These are phyloP conservation scores for Lerista edwardsae DNA, from an alignment of 2,797 vertebrate genomes.

Conservation along the genomic window DNA sequence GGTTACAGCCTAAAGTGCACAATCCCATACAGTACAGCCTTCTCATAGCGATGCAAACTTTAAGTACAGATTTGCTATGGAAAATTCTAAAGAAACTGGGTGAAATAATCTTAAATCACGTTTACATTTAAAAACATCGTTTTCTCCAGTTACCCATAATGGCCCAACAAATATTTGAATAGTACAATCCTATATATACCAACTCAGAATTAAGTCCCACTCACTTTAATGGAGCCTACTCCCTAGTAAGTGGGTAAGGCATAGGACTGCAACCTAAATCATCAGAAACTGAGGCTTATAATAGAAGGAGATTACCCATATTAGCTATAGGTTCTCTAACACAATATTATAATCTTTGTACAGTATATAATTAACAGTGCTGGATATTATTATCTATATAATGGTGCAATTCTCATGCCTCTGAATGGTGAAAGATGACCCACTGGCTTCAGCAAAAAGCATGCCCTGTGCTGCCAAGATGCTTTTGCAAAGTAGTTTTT, in stretches of 20 bases:
- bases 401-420: not conserved
- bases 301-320: too few species aligned
- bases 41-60: not conserved
- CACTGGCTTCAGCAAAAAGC: not conserved
- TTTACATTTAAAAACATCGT: not conserved
- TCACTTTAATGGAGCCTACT: too few species aligned
- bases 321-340: not conserved
- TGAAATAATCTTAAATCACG: conserved; percentile 43
- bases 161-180: conserved; percentile 55
- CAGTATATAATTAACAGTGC: rapidly evolving
- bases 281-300: too few species aligned
- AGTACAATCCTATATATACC: too few species aligned
- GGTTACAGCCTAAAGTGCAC: not conserved
- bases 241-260: too few species aligned
- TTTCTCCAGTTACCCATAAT: not conserved
- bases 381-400: not conserved
- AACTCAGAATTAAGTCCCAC: too few species aligned
- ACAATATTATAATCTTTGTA: rapidly evolving
- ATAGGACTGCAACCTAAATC: too few species aligned
- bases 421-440: not conserved
- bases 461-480: not conserved
- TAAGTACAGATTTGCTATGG: not conserved
- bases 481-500: conserved; percentile 44
- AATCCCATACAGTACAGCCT: not conserved
- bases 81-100: conserved; percentile 32